These are phyloP conservation scores for Falco concolor DNA, from an alignment of 2,797 vertebrate species.

Conservation along the genomic window DNA sequence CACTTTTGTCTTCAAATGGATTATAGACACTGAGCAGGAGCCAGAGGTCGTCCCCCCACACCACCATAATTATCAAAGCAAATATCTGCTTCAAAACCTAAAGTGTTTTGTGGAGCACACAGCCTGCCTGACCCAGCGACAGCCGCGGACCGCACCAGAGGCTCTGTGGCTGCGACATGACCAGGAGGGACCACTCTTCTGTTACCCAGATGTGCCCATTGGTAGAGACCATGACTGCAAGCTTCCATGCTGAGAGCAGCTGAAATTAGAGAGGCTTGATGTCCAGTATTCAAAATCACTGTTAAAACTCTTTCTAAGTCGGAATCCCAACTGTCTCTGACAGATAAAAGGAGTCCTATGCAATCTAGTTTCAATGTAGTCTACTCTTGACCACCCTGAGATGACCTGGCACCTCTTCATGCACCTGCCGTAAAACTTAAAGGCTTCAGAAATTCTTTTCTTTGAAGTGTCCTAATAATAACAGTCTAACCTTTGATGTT, in stretches of 20 bases:
- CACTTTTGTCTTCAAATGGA: constrained; percentile 1
- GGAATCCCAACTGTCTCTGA: constrained; percentile 78
- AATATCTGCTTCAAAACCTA: background rate
- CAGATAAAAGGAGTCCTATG: constrained; percentile 79
- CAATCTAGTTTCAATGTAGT: constrained; percentile 72
- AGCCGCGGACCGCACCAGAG: background rate
- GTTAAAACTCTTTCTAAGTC: constrained; percentile 77
- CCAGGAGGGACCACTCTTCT: constrained; percentile 71
- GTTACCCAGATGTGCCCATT: constrained; percentile 85
- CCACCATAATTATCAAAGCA: background rate
- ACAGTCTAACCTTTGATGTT: constrained; percentile 89
- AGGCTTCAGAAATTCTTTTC: constrained; percentile 84
- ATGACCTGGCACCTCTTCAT: constrained; percentile 91
- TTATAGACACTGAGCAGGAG: background rate
- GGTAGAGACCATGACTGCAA: constrained; percentile 74
- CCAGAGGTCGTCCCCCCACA: background rate
- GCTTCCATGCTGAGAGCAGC: constrained; percentile 91
- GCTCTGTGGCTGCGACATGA: constrained; percentile 20
- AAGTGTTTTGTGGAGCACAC: background rate
- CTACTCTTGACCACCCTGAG: constrained; percentile 83
- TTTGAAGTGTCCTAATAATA: constrained; percentile 97
- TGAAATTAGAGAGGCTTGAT: constrained; percentile 99
- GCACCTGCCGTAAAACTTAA: constrained; percentile 98
- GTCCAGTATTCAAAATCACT: constrained; percentile 85
- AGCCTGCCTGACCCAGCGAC: background rate